Percentiles rank a stretch among this genome's conserved stretches.
Conservation (phyloP, 2,113 vertebrate genomes). For the Ellobius talpinus region DNA sequence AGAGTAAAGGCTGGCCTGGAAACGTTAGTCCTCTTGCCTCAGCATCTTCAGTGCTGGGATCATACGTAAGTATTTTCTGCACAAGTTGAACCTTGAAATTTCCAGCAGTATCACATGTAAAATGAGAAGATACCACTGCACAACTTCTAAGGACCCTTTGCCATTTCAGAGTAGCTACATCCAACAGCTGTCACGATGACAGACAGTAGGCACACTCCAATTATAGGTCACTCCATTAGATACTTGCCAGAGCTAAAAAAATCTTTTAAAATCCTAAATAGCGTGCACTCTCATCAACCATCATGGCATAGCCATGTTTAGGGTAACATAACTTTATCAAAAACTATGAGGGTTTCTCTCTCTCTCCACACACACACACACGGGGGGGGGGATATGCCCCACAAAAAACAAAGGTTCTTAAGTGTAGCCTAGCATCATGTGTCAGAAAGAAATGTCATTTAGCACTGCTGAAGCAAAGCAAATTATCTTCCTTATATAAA, state of each 20-base stretch:
- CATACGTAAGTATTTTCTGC: not conserved
- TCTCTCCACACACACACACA: not conserved
- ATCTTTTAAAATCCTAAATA: not conserved
- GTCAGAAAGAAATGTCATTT: not conserved
- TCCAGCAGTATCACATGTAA: not conserved
- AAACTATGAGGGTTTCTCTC: no score
- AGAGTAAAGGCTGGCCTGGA: not conserved
- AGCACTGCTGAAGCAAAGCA: not conserved
- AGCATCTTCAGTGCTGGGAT: not conserved
- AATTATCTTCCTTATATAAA: not conserved
- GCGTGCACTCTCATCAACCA: not conserved
- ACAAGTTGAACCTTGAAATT: not conserved
- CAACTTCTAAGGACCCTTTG: not conserved
- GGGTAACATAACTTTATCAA: not conserved
- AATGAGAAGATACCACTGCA: not conserved
- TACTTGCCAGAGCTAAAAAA: not conserved
- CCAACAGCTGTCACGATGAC: not conserved
- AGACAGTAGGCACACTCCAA: not conserved
- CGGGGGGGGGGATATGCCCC: no score
- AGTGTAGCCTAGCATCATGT: not conserved
- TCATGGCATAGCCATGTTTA: not conserved
- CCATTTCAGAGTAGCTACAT: conserved; percentile 14
- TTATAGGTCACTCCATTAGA: not conserved
- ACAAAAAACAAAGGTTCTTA: not conserved
- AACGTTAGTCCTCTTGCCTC: not conserved